Conservation (phyloP, 1,140 invertebrate genomes). For the Periplaneta americana region DNA sequence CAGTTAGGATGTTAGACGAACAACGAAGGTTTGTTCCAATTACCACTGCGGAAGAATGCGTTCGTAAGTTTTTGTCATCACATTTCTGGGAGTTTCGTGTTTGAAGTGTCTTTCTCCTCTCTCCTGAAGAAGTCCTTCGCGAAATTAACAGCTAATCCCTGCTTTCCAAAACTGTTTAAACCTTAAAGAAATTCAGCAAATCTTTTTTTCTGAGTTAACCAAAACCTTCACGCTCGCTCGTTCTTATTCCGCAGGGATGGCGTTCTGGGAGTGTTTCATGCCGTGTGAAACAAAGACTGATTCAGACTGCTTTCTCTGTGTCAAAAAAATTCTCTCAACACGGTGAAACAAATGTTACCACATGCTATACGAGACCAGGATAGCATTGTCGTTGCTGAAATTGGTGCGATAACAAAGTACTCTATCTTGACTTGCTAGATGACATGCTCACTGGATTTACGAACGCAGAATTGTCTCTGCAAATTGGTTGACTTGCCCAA, state of each 20-base stretch:
- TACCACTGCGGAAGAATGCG: background rate
- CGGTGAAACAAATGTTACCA: background rate
- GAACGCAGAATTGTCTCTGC: background rate
- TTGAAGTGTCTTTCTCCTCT: background rate
- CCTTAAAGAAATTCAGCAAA: background rate
- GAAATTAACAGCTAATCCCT: background rate
- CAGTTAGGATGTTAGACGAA: background rate
- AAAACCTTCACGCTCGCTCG: too few species aligned
- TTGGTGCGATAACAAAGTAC: too few species aligned
- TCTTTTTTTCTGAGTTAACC: too few species aligned
- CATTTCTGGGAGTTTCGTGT: background rate
- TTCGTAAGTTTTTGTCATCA: background rate
- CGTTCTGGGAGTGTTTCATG: background rate
- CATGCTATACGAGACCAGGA: background rate
- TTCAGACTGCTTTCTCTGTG: background rate
- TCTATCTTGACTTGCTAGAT: background rate
- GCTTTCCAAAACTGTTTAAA: background rate
- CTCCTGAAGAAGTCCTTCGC: background rate
- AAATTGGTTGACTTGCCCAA: background rate
- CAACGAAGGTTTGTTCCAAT: background rate
- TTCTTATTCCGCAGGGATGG: background rate
- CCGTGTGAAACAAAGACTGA: background rate
- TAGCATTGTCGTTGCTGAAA: background rate
- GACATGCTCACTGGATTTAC: background rate
- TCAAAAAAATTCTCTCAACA: background rate